Base-by-base conservation (phyloP, 2,113 vertebrate genomes). In the Aspidoscelis tigris region DNA sequence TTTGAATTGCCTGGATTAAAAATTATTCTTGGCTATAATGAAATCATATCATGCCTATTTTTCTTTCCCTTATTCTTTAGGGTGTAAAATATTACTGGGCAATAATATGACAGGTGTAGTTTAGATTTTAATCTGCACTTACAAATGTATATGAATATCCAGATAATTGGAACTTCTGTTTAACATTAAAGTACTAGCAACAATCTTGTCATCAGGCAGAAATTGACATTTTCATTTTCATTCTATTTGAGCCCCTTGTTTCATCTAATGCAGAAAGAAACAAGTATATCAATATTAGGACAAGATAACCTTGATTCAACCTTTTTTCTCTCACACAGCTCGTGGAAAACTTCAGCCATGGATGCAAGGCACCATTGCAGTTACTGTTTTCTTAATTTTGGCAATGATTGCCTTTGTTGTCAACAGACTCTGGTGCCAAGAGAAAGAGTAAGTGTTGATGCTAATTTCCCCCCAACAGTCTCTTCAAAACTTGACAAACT, bases 351-450 rank as follows among this genome's bases (percentile, higher is more conserved):
- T 93, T 14, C 88, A 94, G 79, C 94, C 94, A 73, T 98, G 97
- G 97, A 93, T 97, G 87, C 96, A 95, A 0, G 97, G 97, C 4
- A 85, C 97, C 64, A 96, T 98, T 0, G 97, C 97, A 0, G 93
- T 97, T 22, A 81, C 58, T 0, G 94, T 92, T 2, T 98, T 98
- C 92, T 95, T 98, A 76, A 95, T 96, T 83, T 94, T 98, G 0
- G 76, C 94, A 1, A 96, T 97, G 3, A 84, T 97, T 0, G 80
- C 50, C 69, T 91, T 97, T 47, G 89, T 97, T 9, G 89, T 97
- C 82, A 98, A 98, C 85, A 96, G 92, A 86, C 92, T 95, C 71
- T 98, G 97, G 97, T 98, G 95, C 77, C 93, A 93, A 33, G 74
- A 92, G 1, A 53, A 95, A 76, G 91, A 87, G 97, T 97, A 89